Base-by-base conservation (phyloP, 2,113 vertebrate species). In the Sinosuthora webbiana region DNA sequence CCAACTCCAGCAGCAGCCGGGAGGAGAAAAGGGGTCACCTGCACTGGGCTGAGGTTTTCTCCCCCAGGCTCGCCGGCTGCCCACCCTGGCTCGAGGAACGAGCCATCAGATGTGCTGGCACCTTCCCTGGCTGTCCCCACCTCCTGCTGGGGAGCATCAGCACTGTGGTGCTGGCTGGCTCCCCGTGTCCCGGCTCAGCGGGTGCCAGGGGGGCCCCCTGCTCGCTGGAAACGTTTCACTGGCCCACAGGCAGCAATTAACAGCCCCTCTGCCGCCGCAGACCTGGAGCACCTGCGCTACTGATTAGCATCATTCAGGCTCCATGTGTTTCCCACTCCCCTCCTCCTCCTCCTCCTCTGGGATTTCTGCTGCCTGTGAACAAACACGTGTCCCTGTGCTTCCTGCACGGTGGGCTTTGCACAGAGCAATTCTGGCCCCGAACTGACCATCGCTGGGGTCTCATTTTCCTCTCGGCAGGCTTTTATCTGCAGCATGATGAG, bases 241-340 rank as follows among this genome's bases (percentile, higher is more conserved):
- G 89, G 90, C 81, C 71, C 91, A 93, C 24, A 90, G 97, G 93
- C 93, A 37, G 91, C 91, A 97, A 97, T 97, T 95, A 97, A 93
- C 91, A 90, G 93, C 45, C 94, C 87, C 88, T 94, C 42, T 87
- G 90, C 89, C 1, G 9, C 73, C 2, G 0, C 63, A 92, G 94
- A 82, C 87, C 35, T 95, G 89, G 62, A 94, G 96, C 92, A 97
- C 79, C 92, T 91, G 59, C 76, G 86, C 71, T 96, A 95, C 84
- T 94, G 92, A 97, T 97, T 95, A 96, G 92, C 94, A 96, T 90
- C 95, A 91, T 94, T 95, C 95, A 94, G 88, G 69, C 90, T 96
- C 94, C 96, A 96, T 94, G 96, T 94, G 95, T 93, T 96, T 95
- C 95, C 91, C 93, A 93, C 73, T 89, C 93, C 78, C 62, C 83